These are phyloP conservation scores for Ceyx erithaca DNA, from an alignment of 2,797 vertebrate genomes.

Conservation along the genomic window DNA sequence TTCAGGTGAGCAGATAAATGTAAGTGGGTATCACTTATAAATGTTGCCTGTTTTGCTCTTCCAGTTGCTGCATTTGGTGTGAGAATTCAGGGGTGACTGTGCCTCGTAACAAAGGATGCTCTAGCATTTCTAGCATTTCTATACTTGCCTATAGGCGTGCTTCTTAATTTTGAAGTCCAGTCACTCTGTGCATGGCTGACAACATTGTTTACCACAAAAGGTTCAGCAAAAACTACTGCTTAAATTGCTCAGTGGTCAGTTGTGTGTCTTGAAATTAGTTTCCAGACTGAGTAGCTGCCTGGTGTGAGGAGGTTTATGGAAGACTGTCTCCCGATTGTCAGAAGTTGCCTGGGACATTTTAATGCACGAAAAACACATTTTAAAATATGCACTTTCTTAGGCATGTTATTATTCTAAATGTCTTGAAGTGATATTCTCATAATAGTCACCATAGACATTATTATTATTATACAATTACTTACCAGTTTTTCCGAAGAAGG, in stretches of 20 bases:
- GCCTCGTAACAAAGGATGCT: background rate
- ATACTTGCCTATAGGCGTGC: conserved; percentile 24
- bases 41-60: background rate
- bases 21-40: background rate
- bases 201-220: conserved; percentile 54
- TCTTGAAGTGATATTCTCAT: conserved; percentile 54
- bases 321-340: conserved; percentile 28
- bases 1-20: background rate
- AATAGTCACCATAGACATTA: conserved; percentile 70
- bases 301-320: conserved; percentile 15
- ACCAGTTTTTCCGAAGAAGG: conserved; percentile 24
- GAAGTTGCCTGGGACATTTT: conserved; percentile 49
- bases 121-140: background rate
- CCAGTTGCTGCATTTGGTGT: background rate
- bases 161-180: conserved; percentile 53
- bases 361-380: background rate
- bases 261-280: conserved; percentile 65
- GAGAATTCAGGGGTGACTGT: background rate
- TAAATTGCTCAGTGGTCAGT: conserved; percentile 56
- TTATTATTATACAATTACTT: conserved; percentile 49
- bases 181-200: conserved; percentile 39
- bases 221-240: conserved; percentile 53
- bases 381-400: conserved; percentile 53
- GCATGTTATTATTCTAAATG: conserved; percentile 63
- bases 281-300: conserved; percentile 60